Evolutionary conservation across 2,888 invertebrate species (phyloP).

Genomic region (Ectobius pallidus): DNA sequence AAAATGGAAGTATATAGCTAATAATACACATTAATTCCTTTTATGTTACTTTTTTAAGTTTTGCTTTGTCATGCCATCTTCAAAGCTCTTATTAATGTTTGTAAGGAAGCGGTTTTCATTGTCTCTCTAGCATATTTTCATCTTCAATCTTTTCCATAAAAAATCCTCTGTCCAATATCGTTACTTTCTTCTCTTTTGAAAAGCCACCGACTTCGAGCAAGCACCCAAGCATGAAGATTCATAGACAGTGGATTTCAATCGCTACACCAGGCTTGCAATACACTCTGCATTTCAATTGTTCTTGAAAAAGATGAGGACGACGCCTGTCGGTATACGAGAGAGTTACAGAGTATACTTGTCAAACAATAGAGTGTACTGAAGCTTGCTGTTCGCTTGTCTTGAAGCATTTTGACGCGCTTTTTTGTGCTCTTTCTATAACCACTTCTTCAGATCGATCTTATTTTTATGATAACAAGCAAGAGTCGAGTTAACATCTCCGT

Average conservation of each 20-base stretch:
- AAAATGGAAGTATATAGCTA: no score
- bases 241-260: background rate
- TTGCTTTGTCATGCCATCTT: no score
- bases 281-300: conserved; percentile 12
- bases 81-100: no score
- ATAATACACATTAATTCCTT: no score
- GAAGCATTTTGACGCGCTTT: background rate
- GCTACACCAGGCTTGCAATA: background rate
- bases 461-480: background rate
- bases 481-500: no score
- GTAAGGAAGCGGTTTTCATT: no score
- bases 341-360: conserved; percentile 4
- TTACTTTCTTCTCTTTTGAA: no score
- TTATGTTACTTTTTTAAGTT: no score
- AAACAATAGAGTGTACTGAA: conserved; percentile 11
- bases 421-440: background rate
- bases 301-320: background rate
- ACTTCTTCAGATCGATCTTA: background rate
- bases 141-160: no score
- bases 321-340: background rate
- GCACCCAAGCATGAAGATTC: background rate
- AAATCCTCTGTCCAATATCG: no score
- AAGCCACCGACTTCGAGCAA: background rate
- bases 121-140: no score
- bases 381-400: background rate